These are phyloP conservation scores for Drosophila neocordata DNA, from an alignment of 1,140 invertebrate genomes.

Conservation along the genomic window DNA sequence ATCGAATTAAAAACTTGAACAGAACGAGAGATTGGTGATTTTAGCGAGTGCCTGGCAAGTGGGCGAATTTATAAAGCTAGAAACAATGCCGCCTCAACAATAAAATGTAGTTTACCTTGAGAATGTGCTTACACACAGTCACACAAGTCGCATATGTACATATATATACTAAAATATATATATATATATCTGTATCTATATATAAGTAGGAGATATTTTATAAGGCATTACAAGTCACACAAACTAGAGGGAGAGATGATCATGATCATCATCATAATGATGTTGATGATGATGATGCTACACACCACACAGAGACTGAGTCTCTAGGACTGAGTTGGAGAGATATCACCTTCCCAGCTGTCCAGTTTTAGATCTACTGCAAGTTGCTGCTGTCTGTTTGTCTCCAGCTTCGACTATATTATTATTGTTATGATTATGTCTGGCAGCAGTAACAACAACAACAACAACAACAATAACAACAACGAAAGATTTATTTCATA, in stretches of 20 bases:
- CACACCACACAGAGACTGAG: slow-evolving; percentile 16
- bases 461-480: slow-evolving; percentile 12
- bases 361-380: slow-evolving; percentile 13
- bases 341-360: slow-evolving; percentile 21
- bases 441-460: slow-evolving; percentile 66
- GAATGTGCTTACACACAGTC: slow-evolving; percentile 53
- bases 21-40: slow-evolving; percentile 2
- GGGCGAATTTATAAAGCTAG: slow-evolving; percentile 68
- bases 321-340: slow-evolving; percentile 31
- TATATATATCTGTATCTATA: slow-evolving; percentile 66
- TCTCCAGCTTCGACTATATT: slow-evolving; percentile 65
- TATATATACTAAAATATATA: slow-evolving; percentile 17
- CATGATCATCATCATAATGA: neutral
- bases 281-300: neutral
- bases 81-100: slow-evolving; percentile 80
- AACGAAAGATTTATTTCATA: slow-evolving; percentile 73
- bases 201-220: slow-evolving; percentile 78
- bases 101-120: slow-evolving; percentile 81
- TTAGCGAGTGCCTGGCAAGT: slow-evolving; percentile 31
- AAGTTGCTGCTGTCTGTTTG: slow-evolving; percentile 40
- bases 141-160: slow-evolving; percentile 9
- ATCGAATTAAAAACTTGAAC: neutral
- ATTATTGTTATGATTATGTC: slow-evolving; percentile 81
- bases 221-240: slow-evolving; percentile 70
- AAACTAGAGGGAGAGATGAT: neutral